Percentiles rank a stretch among this genome's conserved stretches.
Evolutionary conservation across 2,888 invertebrate genomes (phyloP).

Genomic region (Trichogramma dendrolimi): DNA sequence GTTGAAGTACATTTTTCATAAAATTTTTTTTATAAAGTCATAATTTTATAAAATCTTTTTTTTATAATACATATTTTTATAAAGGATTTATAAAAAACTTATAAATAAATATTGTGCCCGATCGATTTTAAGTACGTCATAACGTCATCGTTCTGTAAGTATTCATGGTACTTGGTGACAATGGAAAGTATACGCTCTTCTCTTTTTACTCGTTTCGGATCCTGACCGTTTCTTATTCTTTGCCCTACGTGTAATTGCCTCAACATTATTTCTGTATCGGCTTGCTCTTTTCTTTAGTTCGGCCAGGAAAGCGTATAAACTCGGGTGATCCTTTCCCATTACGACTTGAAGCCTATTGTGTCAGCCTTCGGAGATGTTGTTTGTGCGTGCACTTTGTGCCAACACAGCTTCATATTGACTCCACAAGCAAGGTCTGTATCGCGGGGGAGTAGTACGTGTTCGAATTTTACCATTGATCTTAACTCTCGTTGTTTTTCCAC

Average conservation of each 20-base stretch:
- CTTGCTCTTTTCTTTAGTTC: conserved; percentile 10
- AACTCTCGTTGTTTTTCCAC: no score
- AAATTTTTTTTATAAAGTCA: no score
- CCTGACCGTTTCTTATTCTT: conserved; percentile 2
- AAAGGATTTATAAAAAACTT: neutral
- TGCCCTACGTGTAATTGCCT: neutral
- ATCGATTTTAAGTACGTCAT: neutral
- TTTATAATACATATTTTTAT: neutral
- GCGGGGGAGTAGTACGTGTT: no score
- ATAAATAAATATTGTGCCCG: neutral
- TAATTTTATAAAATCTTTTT: no score
- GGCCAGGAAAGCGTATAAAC: conserved; percentile 2
- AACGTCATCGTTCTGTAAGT: conserved; percentile 1
- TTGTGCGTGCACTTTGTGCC: no score
- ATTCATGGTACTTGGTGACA: conserved; percentile 7
- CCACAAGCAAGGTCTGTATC: no score
- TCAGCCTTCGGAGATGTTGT: no score
- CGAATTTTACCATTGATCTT: no score
- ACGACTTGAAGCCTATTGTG: no score
- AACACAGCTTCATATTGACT: no score
- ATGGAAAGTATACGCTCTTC: neutral
- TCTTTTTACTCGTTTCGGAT: conserved; percentile 1
- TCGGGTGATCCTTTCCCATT: conserved; percentile 9
- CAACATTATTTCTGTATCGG: conserved; percentile 5
- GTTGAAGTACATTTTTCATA: no score